Evolutionary conservation across 1,140 invertebrate species (phyloP).

Genomic region (Galleria mellonella): DNA sequence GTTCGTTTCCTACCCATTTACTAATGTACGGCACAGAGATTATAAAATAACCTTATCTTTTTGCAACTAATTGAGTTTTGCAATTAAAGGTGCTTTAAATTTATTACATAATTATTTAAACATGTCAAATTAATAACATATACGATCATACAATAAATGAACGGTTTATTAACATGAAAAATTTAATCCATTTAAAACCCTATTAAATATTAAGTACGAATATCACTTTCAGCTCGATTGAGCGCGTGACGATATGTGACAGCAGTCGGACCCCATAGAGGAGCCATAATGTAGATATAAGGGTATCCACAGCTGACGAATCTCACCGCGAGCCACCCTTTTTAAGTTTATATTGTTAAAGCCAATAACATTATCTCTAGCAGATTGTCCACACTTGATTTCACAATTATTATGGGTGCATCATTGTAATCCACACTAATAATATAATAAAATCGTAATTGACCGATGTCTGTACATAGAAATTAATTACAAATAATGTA

Average conservation of each 20-base stretch:
- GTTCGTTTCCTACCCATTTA: too few species aligned
- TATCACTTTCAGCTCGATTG: conserved; percentile 34
- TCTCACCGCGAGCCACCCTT: conserved; percentile 22
- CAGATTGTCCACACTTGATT: conserved; percentile 5
- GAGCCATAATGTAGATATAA: conserved; percentile 19
- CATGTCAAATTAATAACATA: too few species aligned
- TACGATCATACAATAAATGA: conserved; percentile 18
- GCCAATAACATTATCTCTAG: conserved; percentile 9
- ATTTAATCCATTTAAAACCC: conserved; percentile 21
- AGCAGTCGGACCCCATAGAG: conserved; percentile 35
- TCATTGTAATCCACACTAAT: not conserved
- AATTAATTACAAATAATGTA: too few species aligned
- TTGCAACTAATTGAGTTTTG: too few species aligned
- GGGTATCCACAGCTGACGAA: conserved; percentile 39
- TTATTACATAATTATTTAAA: too few species aligned
- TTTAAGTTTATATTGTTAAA: conserved; percentile 1
- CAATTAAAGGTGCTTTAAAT: too few species aligned
- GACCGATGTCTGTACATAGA: too few species aligned
- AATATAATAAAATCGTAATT: too few species aligned
- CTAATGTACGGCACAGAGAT: too few species aligned
- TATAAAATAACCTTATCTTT: too few species aligned
- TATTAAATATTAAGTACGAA: not conserved
- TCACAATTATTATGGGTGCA: not conserved
- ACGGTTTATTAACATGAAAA: conserved; percentile 45
- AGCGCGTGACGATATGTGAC: conserved; percentile 51